Evolutionary conservation across 2,888 invertebrate species (phyloP).

Genomic region (Malacosoma neustria): DNA sequence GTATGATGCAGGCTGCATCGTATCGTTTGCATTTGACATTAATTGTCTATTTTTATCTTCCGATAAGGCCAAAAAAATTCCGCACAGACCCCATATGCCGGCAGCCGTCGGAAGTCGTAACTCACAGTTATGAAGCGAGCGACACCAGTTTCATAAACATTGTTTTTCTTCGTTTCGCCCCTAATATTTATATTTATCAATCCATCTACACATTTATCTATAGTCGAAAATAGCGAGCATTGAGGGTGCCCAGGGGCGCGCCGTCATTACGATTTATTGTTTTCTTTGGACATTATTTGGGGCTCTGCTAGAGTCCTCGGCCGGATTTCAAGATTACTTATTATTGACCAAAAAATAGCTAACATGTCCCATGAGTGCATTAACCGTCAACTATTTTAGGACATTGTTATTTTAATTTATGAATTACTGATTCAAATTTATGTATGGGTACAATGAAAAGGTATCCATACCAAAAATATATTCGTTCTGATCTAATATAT

Average conservation of each 20-base stretch:
- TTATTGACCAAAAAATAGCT: conserved; percentile 30
- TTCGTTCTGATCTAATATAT: too few relatives aligned
- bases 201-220: conserved; percentile 75
- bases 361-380: conserved; percentile 29
- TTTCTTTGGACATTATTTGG: conserved; percentile 64
- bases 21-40: conserved; percentile 13
- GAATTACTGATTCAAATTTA: too few relatives aligned
- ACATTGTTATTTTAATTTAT: too few relatives aligned
- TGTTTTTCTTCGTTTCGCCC: conserved; percentile 74
- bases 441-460: too few relatives aligned
- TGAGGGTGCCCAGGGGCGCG: conserved; percentile 64
- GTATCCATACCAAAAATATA: too few relatives aligned
- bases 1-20: conserved; percentile 11
- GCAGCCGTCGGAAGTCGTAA: conserved; percentile 73
- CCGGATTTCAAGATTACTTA: conserved; percentile 47
- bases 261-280: conserved; percentile 72
- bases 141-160: conserved; percentile 75
- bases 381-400: conserved; percentile 6
- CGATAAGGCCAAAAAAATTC: conserved; percentile 50
- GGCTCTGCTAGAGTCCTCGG: conserved; percentile 41
- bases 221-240: conserved; percentile 70
- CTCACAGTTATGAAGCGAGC: conserved; percentile 73
- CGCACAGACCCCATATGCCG: conserved; percentile 57
- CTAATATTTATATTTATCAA: conserved; percentile 76
- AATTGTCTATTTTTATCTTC: conserved; percentile 37